Evolutionary conservation across 2,888 invertebrate species (phyloP).

Genomic region (Ptychoptera albimana): DNA sequence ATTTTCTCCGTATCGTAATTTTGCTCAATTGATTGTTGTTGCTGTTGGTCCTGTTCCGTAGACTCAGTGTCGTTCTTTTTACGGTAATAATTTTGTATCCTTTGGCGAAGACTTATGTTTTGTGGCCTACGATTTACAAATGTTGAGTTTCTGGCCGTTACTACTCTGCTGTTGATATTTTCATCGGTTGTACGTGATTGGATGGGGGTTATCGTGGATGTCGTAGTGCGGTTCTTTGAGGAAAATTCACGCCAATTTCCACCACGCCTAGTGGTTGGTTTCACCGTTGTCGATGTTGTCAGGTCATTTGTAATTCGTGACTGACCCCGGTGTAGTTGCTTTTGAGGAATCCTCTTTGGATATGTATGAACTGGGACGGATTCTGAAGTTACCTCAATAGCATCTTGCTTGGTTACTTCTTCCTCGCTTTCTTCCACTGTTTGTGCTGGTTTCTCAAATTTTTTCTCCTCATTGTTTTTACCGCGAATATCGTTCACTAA

Average conservation of each 20-base stretch:
- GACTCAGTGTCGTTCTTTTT: slow-evolving; percentile 19
- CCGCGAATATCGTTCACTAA: slow-evolving; percentile 5
- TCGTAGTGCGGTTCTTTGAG: slow-evolving; percentile 6
- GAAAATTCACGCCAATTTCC: slow-evolving; percentile 9
- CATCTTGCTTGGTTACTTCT: neutral
- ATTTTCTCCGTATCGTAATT: no score
- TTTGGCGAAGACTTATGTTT: slow-evolving; percentile 7
- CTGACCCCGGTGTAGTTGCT: neutral
- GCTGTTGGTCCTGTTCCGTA: no score
- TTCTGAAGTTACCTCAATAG: no score
- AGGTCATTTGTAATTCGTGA: neutral
- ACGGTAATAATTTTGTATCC: slow-evolving; percentile 10
- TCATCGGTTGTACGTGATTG: slow-evolving; percentile 6
- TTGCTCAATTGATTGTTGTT: no score
- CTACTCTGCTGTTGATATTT: neutral
- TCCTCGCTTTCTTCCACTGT: neutral
- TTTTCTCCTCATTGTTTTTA: slow-evolving; percentile 5
- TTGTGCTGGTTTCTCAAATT: slow-evolving; percentile 12
- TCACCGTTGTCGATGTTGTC: neutral
- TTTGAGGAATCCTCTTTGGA: neutral
- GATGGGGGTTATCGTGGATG: slow-evolving; percentile 9
- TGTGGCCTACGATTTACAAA: slow-evolving; percentile 3
- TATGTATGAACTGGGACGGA: no score
- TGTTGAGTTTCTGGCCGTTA: slow-evolving; percentile 5
- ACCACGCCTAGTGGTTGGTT: neutral